Conservation (phyloP, 2,888 invertebrate genomes). For the Aleiodes testaceus region DNA sequence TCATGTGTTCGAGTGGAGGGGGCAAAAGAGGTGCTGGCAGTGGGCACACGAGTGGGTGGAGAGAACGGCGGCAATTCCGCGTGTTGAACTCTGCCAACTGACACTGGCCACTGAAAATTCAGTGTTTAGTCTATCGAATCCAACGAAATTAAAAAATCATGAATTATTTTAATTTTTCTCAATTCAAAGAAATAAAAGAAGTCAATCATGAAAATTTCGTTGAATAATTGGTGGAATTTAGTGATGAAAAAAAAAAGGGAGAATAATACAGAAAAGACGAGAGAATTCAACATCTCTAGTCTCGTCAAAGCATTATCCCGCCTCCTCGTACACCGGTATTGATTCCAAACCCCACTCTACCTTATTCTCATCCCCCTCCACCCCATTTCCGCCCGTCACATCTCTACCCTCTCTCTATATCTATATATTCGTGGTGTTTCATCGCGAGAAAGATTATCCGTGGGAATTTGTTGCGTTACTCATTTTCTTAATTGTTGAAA, state of each 20-base stretch:
- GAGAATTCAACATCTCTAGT: conserved; percentile 48
- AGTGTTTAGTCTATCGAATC: conserved; percentile 19
- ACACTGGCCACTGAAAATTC: conserved; percentile 19
- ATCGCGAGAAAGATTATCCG: conserved; percentile 2
- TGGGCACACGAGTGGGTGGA: conserved; percentile 33
- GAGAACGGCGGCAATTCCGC: conserved; percentile 23
- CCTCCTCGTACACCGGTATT: conserved; percentile 68
- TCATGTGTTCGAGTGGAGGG: conserved; percentile 5
- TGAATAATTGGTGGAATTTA: too few species aligned
- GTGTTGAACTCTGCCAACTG: conserved; percentile 29
- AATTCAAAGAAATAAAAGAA: not conserved
- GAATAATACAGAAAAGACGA: conserved; percentile 15
- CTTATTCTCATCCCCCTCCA: conserved; percentile 39
- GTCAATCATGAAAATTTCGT: too few species aligned
- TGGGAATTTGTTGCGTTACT: not conserved
- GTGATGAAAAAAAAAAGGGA: conserved; percentile 21
- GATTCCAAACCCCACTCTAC: conserved; percentile 59
- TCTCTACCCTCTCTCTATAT: not conserved
- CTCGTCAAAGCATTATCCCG: conserved; percentile 69
- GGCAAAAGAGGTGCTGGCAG: not conserved
- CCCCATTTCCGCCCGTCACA: not conserved
- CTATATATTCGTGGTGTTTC: not conserved
- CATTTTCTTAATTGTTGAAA: not conserved
- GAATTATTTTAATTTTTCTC: too few species aligned
- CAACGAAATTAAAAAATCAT: conserved; percentile 12